These are phyloP conservation scores for Haliaeetus leucogaster DNA, from an alignment of 2,113 vertebrate genomes.

Conservation along the genomic window DNA sequence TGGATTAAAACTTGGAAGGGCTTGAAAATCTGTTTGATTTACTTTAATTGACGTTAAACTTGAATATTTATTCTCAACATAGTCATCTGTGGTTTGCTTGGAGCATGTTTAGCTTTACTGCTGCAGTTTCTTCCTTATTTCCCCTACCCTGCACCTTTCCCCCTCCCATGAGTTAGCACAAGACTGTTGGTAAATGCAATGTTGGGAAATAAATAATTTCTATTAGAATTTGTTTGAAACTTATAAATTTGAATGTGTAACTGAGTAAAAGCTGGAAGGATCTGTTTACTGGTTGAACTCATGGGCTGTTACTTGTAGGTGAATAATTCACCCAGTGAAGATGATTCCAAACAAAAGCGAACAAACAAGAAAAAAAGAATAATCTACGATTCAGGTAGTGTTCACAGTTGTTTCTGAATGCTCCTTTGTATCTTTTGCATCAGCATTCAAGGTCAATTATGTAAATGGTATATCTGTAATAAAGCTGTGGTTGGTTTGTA, in stretches of 20 bases:
- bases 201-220: neutral
- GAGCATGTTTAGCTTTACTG: neutral
- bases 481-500: neutral
- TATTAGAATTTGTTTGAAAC: neutral
- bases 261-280: neutral
- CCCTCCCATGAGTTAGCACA: neutral
- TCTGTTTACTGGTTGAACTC: neutral
- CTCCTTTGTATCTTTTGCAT: neutral
- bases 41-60: neutral
- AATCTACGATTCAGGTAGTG: conserved; percentile 85
- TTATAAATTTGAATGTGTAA: neutral
- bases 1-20: neutral
- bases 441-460: neutral
- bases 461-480: neutral
- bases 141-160: neutral
- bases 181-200: neutral
- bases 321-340: conserved; percentile 75
- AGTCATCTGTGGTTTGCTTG: neutral
- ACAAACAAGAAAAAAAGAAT: conserved; percentile 83
- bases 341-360: conserved; percentile 62
- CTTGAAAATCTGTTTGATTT: neutral
- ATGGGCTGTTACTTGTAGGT: conserved; percentile 68
- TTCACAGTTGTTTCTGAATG: neutral
- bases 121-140: neutral
- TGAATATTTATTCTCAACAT: neutral